These are phyloP conservation scores for Gryllus bimaculatus DNA, from an alignment of 1,140 invertebrate species.

Conservation along the genomic window DNA sequence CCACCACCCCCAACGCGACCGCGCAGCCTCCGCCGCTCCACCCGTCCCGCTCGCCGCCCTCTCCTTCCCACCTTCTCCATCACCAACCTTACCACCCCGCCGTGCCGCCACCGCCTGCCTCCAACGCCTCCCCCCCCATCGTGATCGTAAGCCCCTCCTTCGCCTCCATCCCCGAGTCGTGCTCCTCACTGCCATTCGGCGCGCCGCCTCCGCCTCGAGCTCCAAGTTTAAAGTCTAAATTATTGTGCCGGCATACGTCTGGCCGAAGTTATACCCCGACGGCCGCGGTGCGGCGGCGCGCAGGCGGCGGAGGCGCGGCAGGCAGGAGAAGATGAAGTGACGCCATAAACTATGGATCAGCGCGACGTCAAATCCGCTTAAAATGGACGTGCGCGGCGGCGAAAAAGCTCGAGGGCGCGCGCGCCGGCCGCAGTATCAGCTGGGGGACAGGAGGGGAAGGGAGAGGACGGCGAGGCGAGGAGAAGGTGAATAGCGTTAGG, in stretches of 20 bases:
- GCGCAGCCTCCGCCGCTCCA: too few species aligned
- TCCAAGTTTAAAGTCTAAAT: not conserved
- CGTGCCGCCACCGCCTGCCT: too few species aligned
- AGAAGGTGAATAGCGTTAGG: not conserved
- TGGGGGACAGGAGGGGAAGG: too few species aligned
- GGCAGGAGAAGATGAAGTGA: not conserved
- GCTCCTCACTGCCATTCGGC: too few species aligned
- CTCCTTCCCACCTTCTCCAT: too few species aligned
- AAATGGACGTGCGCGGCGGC: not conserved
- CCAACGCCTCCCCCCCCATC: too few species aligned
- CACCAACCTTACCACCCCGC: too few species aligned
- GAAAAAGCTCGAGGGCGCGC: not conserved
- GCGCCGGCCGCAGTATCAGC: not conserved
- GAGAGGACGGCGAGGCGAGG: not conserved
- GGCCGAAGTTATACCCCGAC: not conserved
- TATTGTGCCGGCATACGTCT: not conserved
- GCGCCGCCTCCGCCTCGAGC: not conserved
- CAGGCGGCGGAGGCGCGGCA: not conserved
- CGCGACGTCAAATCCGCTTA: not conserved
- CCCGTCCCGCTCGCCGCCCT: too few species aligned
- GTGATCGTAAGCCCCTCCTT: too few species aligned
- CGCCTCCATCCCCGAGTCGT: too few species aligned
- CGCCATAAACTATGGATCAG: conserved; percentile 3
- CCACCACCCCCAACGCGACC: too few species aligned
- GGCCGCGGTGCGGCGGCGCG: too few species aligned